phyloP scores from a whole-genome alignment of 92 coral and sea anemone species.

The Umimayanthus kanabou region DNA sequence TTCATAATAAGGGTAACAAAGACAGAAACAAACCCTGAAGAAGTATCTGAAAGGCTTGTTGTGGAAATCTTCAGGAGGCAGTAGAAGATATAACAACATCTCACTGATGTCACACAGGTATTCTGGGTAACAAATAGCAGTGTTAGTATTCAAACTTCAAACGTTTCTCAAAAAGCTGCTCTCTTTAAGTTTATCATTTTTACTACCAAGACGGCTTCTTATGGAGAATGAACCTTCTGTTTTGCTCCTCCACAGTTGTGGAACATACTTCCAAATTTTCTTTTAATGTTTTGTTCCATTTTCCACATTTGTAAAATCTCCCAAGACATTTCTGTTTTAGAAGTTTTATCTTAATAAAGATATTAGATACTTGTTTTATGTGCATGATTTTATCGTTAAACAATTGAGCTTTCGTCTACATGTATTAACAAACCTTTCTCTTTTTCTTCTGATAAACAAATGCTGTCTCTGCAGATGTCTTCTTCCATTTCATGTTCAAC shows the following conservation, averaged over 20 bases:
- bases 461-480: slow-evolving; percentile 83
- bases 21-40: slow-evolving; percentile 72
- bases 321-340: no score
- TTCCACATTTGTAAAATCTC: no score
- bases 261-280: no score
- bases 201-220: no score
- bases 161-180: neutral
- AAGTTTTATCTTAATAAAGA: no score
- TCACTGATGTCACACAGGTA: slow-evolving; percentile 95
- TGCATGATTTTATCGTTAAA: neutral
- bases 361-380: neutral
- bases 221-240: no score
- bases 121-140: slow-evolving; percentile 46
- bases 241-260: no score
- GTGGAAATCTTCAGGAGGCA: slow-evolving; percentile 96
- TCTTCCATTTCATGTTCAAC: slow-evolving; percentile 93
- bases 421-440: slow-evolving; percentile 72
- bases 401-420: neutral
- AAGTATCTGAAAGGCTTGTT: slow-evolving; percentile 95
- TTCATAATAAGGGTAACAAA: neutral
- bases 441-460: slow-evolving; percentile 87
- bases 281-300: no score
- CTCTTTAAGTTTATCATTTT: no score
- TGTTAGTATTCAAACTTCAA: neutral
- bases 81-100: slow-evolving; percentile 79